These are phyloP conservation scores for Octomys mimax DNA, from an alignment of 2,797 vertebrate genomes.

Conservation along the genomic window DNA sequence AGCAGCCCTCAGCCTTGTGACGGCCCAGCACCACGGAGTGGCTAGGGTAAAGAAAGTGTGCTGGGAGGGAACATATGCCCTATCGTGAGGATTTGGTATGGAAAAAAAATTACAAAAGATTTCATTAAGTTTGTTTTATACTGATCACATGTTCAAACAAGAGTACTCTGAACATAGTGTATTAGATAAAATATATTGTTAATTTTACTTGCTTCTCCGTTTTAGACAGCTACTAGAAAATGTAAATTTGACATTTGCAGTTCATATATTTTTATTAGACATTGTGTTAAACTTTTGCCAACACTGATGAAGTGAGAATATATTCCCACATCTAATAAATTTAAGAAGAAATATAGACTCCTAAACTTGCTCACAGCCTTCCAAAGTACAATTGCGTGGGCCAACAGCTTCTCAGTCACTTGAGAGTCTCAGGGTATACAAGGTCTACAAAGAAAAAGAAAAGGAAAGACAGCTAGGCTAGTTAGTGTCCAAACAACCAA, in stretches of 20 bases:
- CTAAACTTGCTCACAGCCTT: conserved; percentile 12
- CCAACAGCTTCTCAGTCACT: not conserved
- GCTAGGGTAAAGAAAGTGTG: not conserved
- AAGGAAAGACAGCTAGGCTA: not conserved
- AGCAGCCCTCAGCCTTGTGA: not conserved
- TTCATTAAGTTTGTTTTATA: conserved; percentile 42
- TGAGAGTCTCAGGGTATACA: not conserved
- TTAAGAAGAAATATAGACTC: not conserved
- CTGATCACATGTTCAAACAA: conserved; percentile 25
- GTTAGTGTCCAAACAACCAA: not conserved
- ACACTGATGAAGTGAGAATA: not conserved
- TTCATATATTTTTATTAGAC: conserved; percentile 1
- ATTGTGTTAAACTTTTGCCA: conserved; percentile 25
- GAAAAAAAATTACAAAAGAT: conserved; percentile 10
- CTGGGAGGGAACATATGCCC: not conserved
- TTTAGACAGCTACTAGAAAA: conserved; percentile 23
- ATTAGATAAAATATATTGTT: conserved; percentile 30
- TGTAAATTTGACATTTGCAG: conserved; percentile 12
- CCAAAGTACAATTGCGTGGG: not conserved
- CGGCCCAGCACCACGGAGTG: not conserved
- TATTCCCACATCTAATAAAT: not conserved
- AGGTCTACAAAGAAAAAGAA: not conserved
- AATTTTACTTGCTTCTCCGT: conserved; percentile 32
- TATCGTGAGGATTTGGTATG: not conserved
- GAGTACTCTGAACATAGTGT: not conserved